Evolutionary conservation across 2,113 vertebrate species (phyloP).

Genomic region (Vulpes vulpes): DNA sequence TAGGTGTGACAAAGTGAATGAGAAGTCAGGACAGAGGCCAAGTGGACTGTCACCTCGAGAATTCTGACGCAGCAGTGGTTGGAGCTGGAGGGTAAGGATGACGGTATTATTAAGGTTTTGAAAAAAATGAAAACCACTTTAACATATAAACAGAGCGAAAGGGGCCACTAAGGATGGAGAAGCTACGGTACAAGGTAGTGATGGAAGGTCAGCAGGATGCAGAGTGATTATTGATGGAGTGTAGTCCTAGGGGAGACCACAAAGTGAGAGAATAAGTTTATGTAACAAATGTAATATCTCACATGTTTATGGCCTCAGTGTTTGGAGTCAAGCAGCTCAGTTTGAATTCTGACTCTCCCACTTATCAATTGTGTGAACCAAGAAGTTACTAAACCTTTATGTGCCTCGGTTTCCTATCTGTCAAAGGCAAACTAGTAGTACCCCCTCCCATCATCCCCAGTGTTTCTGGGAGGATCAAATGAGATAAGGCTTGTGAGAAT

Average conservation of each 20-base stretch:
- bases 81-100: neutral
- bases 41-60: neutral
- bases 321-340: neutral
- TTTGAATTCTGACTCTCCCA: neutral
- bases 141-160: no score
- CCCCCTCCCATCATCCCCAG: rapidly evolving
- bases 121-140: neutral
- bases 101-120: neutral
- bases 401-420: neutral
- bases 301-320: neutral
- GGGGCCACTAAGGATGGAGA: no score
- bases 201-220: neutral
- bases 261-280: neutral
- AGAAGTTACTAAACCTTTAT: neutral
- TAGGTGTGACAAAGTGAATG: neutral
- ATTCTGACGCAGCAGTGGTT: neutral
- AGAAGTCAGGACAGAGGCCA: neutral
- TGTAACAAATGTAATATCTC: neutral
- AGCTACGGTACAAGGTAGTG: neutral
- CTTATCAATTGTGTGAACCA: neutral
- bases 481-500: neutral
- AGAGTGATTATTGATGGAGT: neutral
- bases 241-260: neutral
- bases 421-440: neutral
- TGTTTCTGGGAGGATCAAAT: neutral